phyloP scores from a whole-genome alignment of 2,797 vertebrate genomes.

The Ceryle rudis region DNA sequence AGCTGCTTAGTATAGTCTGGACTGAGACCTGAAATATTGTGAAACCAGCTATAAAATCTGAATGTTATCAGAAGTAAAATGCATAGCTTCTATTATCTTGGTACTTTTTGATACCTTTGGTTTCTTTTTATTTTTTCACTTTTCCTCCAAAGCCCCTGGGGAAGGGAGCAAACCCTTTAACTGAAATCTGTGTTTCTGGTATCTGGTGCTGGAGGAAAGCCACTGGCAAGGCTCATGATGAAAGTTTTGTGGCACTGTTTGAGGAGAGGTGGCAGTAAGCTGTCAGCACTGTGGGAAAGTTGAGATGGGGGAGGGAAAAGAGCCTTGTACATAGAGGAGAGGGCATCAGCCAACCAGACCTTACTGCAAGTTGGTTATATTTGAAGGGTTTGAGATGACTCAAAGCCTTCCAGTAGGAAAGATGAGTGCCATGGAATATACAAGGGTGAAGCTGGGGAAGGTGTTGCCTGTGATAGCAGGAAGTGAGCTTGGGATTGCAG shows the following conservation, averaged over 20 bases:
- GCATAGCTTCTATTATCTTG: background rate
- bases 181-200: background rate
- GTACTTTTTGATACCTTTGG: background rate
- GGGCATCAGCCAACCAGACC: background rate
- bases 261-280: background rate
- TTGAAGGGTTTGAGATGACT: background rate
- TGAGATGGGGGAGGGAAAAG: background rate
- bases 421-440: background rate
- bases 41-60: background rate
- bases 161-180: background rate
- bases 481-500: background rate
- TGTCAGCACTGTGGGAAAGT: background rate
- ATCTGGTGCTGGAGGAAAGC: background rate
- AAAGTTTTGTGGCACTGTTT: background rate
- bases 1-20: background rate
- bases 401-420: background rate
- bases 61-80: background rate
- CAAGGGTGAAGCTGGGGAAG: background rate
- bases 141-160: background rate
- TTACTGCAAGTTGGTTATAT: background rate
- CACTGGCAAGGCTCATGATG: background rate
- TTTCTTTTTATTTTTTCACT: background rate
- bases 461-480: background rate
- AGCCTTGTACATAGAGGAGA: background rate
- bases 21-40: background rate